Conservation (phyloP, 2,113 vertebrate genomes). For the Felis chaus region DNA sequence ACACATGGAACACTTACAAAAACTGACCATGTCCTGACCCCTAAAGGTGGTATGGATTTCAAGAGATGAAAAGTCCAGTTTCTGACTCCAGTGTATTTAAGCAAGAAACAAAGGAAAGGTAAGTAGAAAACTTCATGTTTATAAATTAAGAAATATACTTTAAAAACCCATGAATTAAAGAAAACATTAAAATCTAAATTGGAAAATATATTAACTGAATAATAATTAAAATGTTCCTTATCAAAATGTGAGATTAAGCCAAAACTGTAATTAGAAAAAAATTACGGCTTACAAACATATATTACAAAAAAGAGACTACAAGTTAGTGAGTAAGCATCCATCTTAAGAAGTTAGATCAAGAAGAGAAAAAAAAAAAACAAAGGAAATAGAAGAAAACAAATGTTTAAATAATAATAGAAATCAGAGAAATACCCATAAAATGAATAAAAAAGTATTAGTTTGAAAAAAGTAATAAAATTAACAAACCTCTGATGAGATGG, state of each 20-base stretch:
- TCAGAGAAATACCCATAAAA: background rate
- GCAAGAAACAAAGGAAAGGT: background rate
- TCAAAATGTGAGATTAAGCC: background rate
- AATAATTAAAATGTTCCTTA: background rate
- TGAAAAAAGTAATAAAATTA: background rate
- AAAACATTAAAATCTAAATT: background rate
- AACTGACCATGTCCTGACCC: background rate
- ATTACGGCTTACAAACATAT: background rate
- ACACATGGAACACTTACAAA: background rate
- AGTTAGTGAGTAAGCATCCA: background rate
- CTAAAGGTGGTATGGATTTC: background rate
- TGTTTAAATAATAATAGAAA: background rate
- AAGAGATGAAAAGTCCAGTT: background rate
- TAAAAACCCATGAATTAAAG: background rate
- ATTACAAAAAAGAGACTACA: background rate
- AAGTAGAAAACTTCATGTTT: background rate
- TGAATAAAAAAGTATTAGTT: background rate
- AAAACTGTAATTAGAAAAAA: background rate
- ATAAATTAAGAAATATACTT: background rate
- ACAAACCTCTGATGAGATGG: background rate
- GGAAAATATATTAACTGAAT: background rate
- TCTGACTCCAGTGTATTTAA: background rate
- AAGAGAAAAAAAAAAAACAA: background rate
- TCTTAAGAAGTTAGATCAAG: background rate
- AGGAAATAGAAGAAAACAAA: background rate